A percentile compares a stretch with the other conserved stretches of the same genome.
Evolutionary conservation across 2,797 vertebrate genomes (phyloP).

Genomic region (Psittacula derbiana): DNA sequence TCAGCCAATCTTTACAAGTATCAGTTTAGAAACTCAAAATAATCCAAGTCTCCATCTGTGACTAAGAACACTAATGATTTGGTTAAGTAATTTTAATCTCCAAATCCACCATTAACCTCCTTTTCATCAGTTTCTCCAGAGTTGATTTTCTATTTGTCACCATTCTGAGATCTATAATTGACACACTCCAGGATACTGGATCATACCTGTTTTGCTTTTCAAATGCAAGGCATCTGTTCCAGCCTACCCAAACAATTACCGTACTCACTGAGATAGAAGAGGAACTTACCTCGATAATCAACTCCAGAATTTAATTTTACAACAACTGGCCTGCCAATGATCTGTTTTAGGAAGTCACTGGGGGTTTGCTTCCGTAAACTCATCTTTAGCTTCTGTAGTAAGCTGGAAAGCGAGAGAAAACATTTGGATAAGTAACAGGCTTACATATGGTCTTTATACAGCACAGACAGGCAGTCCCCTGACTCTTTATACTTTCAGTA

Average conservation of each 20-base stretch:
- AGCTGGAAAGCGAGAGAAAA: background rate
- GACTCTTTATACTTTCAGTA: background rate
- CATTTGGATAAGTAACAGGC: background rate
- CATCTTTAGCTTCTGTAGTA: constrained; percentile 77
- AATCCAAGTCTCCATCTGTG: background rate
- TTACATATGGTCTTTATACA: background rate
- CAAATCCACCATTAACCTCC: background rate
- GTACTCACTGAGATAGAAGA: background rate
- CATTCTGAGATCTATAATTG: background rate
- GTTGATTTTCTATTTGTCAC: background rate
- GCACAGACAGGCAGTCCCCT: background rate
- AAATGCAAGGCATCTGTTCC: background rate
- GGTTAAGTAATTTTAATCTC: background rate
- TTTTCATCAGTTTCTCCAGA: background rate
- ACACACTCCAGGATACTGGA: background rate
- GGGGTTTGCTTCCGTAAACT: constrained; percentile 97
- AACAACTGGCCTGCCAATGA: constrained; percentile 96
- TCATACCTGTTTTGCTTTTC: accelerated
- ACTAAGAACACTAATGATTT: background rate
- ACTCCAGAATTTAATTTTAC: constrained; percentile 98
- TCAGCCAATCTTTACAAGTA: background rate
- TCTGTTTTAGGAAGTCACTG: constrained; percentile 98
- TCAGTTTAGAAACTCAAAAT: background rate
- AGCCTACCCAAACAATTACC: background rate
- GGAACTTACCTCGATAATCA: constrained; percentile 92